Evolutionary conservation across 2,888 invertebrate species (phyloP).

Genomic region (Leucoma salicis): DNA sequence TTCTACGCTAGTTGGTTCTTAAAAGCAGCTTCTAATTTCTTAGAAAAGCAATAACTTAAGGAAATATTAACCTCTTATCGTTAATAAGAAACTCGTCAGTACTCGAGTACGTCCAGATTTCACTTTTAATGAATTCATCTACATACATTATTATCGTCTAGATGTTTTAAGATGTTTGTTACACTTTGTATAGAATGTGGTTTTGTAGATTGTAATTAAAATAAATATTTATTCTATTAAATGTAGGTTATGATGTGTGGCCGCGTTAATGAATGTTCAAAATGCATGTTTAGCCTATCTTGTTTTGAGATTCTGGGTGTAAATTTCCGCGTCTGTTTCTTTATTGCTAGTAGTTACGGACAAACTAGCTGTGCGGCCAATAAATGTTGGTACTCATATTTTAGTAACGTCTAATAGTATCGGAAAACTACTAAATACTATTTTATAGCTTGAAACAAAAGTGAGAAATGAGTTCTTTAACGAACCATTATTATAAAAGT

Average conservation of each 20-base stretch:
- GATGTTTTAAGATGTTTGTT: constrained; percentile 5
- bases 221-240: neutral
- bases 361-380: neutral
- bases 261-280: neutral
- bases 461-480: too few relatives aligned
- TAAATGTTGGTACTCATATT: too few relatives aligned
- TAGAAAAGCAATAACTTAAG: too few relatives aligned
- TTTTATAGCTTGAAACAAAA: too few relatives aligned
- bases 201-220: neutral
- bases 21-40: too few relatives aligned
- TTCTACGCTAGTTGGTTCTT: too few relatives aligned
- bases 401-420: too few relatives aligned
- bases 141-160: constrained; percentile 25
- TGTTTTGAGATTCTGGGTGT: neutral
- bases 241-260: neutral
- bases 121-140: constrained; percentile 40
- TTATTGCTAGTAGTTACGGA: neutral
- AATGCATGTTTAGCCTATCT: neutral
- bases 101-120: constrained; percentile 18
- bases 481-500: too few relatives aligned
- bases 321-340: neutral
- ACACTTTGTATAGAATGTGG: constrained; percentile 9
- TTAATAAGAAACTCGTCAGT: neutral
- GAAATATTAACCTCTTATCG: too few relatives aligned
- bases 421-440: too few relatives aligned